Conservation (phyloP, 2,888 invertebrate species). For the Dicroscelio sp. region DNA sequence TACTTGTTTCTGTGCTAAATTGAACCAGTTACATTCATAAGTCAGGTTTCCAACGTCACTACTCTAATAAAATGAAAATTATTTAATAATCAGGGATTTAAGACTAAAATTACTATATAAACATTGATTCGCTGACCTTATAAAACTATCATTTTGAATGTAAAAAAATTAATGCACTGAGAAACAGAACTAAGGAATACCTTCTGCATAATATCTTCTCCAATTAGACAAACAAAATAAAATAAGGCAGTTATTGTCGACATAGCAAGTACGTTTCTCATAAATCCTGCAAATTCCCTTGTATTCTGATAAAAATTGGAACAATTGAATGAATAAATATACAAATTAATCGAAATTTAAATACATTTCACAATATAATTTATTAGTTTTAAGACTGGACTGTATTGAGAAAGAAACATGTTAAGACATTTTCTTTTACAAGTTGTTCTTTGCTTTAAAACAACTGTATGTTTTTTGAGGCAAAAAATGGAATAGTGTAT, state of each 20-base stretch:
- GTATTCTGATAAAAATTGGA: not conserved
- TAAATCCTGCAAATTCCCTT: not conserved
- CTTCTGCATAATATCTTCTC: constrained; percentile 9
- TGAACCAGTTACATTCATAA: constrained; percentile 16
- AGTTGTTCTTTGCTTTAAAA: too few relatives aligned
- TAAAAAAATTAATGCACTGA: not conserved
- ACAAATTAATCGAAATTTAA: not conserved
- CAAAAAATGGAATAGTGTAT: too few relatives aligned
- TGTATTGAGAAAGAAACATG: too few relatives aligned
- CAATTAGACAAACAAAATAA: not conserved
- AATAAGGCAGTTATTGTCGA: not conserved
- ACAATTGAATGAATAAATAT: not conserved
- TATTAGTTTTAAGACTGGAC: too few relatives aligned
- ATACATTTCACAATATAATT: too few relatives aligned
- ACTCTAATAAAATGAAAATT: not conserved
- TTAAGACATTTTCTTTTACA: too few relatives aligned
- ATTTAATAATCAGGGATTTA: not conserved
- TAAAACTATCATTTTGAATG: not conserved
- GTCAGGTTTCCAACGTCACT: constrained; percentile 7
- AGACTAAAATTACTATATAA: not conserved
- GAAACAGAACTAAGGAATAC: not conserved
- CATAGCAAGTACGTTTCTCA: not conserved
- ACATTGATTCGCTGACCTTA: too few relatives aligned
- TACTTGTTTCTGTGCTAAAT: not conserved
- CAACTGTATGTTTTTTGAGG: not conserved